Evolutionary conservation across 2,113 vertebrate genomes (phyloP).

Genomic region (Calcarius ornatus): DNA sequence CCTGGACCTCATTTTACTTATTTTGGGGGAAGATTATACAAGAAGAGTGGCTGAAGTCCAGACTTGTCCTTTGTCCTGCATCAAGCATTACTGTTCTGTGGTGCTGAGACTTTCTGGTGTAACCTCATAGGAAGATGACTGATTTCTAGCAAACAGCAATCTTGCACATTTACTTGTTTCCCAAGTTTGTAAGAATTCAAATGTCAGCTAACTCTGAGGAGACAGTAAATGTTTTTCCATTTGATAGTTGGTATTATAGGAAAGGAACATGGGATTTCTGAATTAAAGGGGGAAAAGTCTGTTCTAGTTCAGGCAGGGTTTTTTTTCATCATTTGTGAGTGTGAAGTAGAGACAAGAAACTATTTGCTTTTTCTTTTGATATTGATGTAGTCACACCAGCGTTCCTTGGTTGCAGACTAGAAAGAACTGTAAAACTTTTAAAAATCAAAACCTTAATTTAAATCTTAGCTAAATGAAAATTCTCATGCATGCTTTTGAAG

Average conservation of each 20-base stretch:
- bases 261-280: background rate
- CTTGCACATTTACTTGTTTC: background rate
- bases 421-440: conserved; percentile 28
- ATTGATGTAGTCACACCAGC: background rate
- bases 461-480: conserved; percentile 56
- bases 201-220: conserved; percentile 1
- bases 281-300: background rate
- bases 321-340: conserved; percentile 13
- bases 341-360: conserved; percentile 7
- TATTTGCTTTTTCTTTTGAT: conserved; percentile 28
- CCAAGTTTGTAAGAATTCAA: background rate
- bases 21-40: background rate
- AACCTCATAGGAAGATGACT: background rate
- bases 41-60: background rate
- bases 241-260: background rate
- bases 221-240: background rate
- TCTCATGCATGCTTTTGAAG: conserved; percentile 38
- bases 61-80: background rate
- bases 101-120: background rate
- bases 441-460: conserved; percentile 57
- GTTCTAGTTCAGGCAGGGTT: background rate
- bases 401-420: background rate
- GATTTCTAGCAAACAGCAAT: background rate
- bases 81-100: background rate
- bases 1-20: background rate